Evolutionary conservation across 2,113 vertebrate species (phyloP), one percentile per base, ranked within the genome.

Genomic region (Orcinus orca): DNA sequence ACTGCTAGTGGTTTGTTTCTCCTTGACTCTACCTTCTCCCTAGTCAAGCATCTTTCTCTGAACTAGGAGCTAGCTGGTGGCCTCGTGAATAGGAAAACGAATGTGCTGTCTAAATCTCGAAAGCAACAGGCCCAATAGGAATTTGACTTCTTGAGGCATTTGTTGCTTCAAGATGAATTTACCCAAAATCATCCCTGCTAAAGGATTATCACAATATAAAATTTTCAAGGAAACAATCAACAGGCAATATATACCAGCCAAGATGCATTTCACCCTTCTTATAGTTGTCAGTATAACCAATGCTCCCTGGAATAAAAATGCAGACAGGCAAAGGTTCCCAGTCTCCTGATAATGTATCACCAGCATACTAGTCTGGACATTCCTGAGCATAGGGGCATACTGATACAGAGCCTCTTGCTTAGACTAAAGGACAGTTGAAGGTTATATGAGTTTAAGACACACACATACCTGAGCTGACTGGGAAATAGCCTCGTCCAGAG

Each of bases 401-500:
- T 60, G 74, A 63, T 36, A 80, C 60, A 85, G 44, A 81, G 85
- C 23, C 67, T 87, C 36, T 6, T 90, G 53, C 71, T 95, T 68
- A 90, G 31, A 20, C 38, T 21, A 44, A 44, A n/a, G 44, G 31
- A 62, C 5, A 13, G 17, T 0, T 33, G 21, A 10, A 1, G 55
- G n/a, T 53, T 67, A 41, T 26, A 9, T 3, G 25, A 60, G 1
- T 5, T 74, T 36, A 53, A 21, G 47, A 88, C 20, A 81, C 9
- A 60, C 10, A 77, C 47, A 0, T 98, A 99, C 99, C 99, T 99
- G 99, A 58, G 99, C 98, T 1, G 99, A 99, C 97, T 99, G 99
- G 0, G 99, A 99, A 88, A 99, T 98, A 0, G 99, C 99, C 96
- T 99, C 99, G 0, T 99, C 99, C 1, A 99, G 98, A 0, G 98